Evolutionary conservation across 1,140 invertebrate species (phyloP).

Genomic region (Drosophila parvula): DNA sequence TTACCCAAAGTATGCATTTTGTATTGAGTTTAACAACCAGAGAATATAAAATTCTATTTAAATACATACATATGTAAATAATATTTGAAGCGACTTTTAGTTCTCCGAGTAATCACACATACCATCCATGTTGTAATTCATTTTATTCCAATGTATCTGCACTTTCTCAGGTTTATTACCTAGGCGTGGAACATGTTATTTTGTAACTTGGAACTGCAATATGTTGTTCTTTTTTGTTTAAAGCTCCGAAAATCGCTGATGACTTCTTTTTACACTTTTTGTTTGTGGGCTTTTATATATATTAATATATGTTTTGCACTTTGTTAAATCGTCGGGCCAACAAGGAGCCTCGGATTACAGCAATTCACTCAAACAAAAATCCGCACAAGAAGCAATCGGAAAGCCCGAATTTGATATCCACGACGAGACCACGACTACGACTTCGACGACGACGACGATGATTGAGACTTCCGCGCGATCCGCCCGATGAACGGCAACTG

Average conservation of each 20-base stretch:
- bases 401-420: constrained; percentile 43
- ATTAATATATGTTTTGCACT: constrained; percentile 40
- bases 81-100: no score
- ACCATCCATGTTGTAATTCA: constrained; percentile 50
- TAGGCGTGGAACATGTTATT: constrained; percentile 28
- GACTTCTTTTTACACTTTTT: constrained; percentile 3
- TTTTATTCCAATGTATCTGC: neutral
- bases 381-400: constrained; percentile 22
- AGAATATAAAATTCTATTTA: no score
- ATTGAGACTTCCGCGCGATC: constrained; percentile 64
- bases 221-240: neutral
- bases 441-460: constrained; percentile 29
- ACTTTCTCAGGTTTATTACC: neutral
- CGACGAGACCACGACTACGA: constrained; percentile 17
- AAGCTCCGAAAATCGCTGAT: constrained; percentile 9
- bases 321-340: constrained; percentile 40
- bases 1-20: neutral
- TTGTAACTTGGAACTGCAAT: neutral
- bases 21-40: neutral
- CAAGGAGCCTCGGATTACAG: constrained; percentile 68
- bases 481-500: constrained; percentile 68
- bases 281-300: neutral
- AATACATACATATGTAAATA: no score
- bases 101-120: no score
- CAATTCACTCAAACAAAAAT: constrained; percentile 58